Percentiles rank a stretch among this genome's conserved stretches.
Conservation (phyloP, 2,888 invertebrate genomes). For the Erebia ligea region DNA sequence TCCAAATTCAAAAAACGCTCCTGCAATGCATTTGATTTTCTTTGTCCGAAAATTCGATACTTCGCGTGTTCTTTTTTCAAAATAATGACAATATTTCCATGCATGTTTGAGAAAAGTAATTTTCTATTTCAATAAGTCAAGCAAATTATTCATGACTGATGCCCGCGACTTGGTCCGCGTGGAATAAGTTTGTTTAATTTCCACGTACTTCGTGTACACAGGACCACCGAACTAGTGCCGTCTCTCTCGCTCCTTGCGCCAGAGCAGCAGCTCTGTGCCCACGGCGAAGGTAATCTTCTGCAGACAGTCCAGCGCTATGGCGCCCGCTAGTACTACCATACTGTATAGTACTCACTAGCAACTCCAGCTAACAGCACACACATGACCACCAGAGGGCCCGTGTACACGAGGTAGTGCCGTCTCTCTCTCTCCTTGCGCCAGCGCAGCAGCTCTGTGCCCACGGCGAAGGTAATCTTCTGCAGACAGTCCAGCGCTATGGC, state of each 20-base stretch:
- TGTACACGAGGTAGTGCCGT: conserved; percentile 89
- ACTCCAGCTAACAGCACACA: conserved; percentile 83
- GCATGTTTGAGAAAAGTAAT: too few species aligned
- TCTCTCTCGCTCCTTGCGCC: conserved; percentile 61
- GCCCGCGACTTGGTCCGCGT: too few species aligned
- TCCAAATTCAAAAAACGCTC: too few species aligned
- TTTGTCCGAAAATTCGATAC: too few species aligned
- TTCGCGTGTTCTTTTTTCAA: too few species aligned
- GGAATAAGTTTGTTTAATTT: too few species aligned
- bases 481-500: too few species aligned
- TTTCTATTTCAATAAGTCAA: too few species aligned
- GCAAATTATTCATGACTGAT: too few species aligned
- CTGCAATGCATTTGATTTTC: too few species aligned
- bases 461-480: conserved; percentile 78
- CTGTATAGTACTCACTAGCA: conserved; percentile 60
- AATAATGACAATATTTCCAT: too few species aligned
- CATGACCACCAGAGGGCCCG: conserved; percentile 87
- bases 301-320: conserved; percentile 89
- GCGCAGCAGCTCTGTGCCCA: conserved; percentile 58
- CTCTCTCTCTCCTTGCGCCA: conserved; percentile 64
- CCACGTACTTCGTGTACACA: conserved; percentile 91
- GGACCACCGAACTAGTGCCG: conserved; percentile 90
- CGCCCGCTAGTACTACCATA: conserved; percentile 86
- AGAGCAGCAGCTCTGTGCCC: conserved; percentile 60
- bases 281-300: conserved; percentile 78